phyloP scores from a whole-genome alignment of 2,113 vertebrate genomes.

The Eurypyga helias region DNA sequence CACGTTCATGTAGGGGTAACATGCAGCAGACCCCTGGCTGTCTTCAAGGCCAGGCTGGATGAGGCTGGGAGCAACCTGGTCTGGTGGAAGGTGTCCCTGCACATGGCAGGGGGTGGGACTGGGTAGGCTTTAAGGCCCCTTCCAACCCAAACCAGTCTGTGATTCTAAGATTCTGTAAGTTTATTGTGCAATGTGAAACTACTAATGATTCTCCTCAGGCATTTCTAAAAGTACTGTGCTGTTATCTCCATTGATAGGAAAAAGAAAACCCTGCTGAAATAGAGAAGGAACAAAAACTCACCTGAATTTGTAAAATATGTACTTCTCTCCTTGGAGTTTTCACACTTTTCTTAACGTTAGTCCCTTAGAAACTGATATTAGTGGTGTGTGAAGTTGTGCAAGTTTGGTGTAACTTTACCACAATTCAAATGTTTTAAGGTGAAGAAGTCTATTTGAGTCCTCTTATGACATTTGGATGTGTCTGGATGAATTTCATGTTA shows the following conservation, averaged over 20 bases:
- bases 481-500: background rate
- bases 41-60: no score
- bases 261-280: background rate
- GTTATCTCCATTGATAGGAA: background rate
- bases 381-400: rapidly evolving
- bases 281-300: background rate
- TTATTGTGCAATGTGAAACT: background rate
- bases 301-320: background rate
- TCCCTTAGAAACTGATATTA: background rate
- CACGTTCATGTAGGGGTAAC: background rate
- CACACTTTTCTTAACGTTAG: background rate
- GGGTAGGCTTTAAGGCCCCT: no score
- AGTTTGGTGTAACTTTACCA: background rate
- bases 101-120: no score
- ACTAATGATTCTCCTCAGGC: background rate
- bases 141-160: no score
- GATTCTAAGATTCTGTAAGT: no score
- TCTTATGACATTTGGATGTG: background rate
- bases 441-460: background rate
- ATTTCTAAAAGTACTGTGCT: background rate
- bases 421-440: background rate
- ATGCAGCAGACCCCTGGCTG: no score
- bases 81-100: no score
- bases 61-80: no score
- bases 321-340: background rate